Evolutionary conservation across 2,113 vertebrate species (phyloP), one percentile per base, ranked within the genome.

Genomic region (Myrmecophaga tridactyla): DNA sequence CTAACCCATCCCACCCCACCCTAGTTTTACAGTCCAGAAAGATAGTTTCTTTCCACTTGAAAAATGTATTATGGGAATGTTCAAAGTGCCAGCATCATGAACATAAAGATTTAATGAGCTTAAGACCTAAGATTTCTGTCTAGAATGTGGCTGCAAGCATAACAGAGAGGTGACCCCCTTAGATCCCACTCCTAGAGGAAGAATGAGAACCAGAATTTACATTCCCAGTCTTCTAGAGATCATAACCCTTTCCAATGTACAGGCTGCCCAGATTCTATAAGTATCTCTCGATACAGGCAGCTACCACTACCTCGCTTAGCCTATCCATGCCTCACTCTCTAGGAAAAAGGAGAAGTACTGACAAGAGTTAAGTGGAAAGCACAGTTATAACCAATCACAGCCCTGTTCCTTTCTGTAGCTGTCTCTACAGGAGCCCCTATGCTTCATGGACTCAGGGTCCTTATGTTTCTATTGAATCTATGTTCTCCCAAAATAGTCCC

Each of bases 21-120:
- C 39, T 34, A 76, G n/a, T 48, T 90, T 80, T 56, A 78, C 6
- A 85, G 31, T 60, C 14, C 3, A 27, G 23, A 87, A 96, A 80
- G 78, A 58, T 53, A 0, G 36, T 46, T 82, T 78, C 39, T 31
- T 13, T 39, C 29, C 41, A 46, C n/a, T 77, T 9, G 17, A 60
- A 81, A 85, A 75, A 31, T 29, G 6, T 27, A 41, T 43, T 43
- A 39, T 75, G 51, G 58, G 6, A 48, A 18, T 36, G 21, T 76
- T 51, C 18, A 14, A 36, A 65, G 46, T 29, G 34, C 29, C 43
- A 77, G 11, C 17, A 60, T 46, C 58, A 27, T 6, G n/a, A 39
- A 18, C 1, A 41, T 31, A 58, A 86, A 39, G 23, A 29, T 94
- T 89, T 17, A 56, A 41, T 80, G 3, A 48, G 4, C 39, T 76